Conservation (phyloP, 2,113 vertebrate genomes). For the Perca fluviatilis region DNA sequence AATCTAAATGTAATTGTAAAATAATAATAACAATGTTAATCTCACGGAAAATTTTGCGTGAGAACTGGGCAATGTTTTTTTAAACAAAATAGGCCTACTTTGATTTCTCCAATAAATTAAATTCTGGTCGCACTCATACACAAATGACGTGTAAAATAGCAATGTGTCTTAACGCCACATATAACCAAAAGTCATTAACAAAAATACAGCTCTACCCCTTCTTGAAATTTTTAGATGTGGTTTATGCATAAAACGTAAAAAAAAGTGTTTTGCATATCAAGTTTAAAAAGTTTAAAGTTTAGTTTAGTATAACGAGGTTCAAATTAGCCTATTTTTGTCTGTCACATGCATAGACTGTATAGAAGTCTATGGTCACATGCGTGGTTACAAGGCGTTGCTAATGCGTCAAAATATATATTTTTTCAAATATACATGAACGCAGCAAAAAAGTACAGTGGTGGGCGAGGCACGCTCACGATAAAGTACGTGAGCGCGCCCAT, state of each 20-base stretch:
- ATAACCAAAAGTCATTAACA: neutral
- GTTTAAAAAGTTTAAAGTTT: neutral
- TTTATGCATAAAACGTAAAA: neutral
- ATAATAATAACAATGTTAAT: neutral
- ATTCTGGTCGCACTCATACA: neutral
- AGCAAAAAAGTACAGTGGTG: slow-evolving; percentile 13
- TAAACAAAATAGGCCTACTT: neutral
- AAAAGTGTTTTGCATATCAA: neutral
- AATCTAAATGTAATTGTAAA: neutral
- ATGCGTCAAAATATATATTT: neutral
- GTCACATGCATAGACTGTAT: too few relatives aligned
- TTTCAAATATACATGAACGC: neutral
- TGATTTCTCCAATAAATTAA: neutral
- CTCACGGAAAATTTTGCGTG: neutral
- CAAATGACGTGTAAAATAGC: neutral
- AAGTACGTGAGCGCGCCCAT: slow-evolving; percentile 42
- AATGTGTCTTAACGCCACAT: neutral
- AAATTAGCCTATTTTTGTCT: neutral
- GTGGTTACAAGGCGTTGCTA: neutral
- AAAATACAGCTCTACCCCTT: neutral
- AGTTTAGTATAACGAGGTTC: too few relatives aligned
- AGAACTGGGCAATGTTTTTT: neutral
- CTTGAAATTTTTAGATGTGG: neutral
- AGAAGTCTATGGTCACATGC: too few relatives aligned
- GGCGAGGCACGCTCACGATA: slow-evolving; percentile 59